A percentile compares a stretch with the other conserved stretches of the same genome.
Conservation (phyloP, 1,140 invertebrate genomes). For the Hypothenemus hampei region DNA sequence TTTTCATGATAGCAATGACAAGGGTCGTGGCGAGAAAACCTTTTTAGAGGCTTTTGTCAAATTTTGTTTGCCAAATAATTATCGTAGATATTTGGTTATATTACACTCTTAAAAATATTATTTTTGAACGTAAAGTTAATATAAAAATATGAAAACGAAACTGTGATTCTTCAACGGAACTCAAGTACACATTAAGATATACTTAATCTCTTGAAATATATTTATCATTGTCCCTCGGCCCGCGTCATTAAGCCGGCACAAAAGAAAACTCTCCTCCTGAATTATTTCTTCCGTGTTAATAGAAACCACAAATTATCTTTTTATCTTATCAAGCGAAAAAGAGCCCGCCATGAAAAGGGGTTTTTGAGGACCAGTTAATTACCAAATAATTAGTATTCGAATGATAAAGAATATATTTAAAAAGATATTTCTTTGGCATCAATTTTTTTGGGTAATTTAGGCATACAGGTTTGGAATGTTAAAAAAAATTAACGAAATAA, state of each 20-base stretch:
- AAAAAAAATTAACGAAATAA: background rate
- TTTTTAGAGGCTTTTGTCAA: background rate
- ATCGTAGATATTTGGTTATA: background rate
- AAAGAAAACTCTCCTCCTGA: slow-evolving; percentile 1
- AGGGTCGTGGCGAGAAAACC: background rate
- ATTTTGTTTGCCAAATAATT: slow-evolving; percentile 3
- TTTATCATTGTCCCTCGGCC: background rate
- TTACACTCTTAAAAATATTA: background rate
- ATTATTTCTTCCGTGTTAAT: slow-evolving; percentile 2
- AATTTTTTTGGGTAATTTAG: too few relatives aligned
- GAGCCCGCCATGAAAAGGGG: background rate
- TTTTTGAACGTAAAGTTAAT: too few relatives aligned
- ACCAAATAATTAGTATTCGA: background rate
- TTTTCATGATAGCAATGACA: background rate
- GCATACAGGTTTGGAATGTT: background rate
- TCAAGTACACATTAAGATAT: background rate
- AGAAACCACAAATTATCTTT: slow-evolving; percentile 1
- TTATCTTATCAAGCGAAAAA: background rate
- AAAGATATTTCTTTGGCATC: too few relatives aligned
- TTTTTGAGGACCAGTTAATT: background rate
- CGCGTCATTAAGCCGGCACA: background rate
- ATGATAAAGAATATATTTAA: background rate
- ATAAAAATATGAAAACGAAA: too few relatives aligned
- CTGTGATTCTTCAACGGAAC: too few relatives aligned
- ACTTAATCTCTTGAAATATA: background rate